Evolutionary conservation across 2,113 vertebrate species (phyloP).

Genomic region (Hemiscyllium ocellatum): DNA sequence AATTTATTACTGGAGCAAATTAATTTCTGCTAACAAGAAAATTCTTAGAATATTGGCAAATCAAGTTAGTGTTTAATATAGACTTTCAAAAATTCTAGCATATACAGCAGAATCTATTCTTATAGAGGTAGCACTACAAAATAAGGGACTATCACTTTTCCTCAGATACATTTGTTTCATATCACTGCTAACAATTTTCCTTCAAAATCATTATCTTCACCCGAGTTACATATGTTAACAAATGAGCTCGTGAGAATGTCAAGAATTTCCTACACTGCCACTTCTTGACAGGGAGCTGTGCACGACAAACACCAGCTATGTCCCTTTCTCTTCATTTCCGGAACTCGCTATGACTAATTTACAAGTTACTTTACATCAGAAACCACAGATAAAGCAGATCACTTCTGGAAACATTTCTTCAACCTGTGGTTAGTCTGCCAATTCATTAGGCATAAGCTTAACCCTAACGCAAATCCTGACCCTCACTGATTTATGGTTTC

Average conservation of each 20-base stretch:
- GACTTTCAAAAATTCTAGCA: neutral
- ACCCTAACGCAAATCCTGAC: too few relatives aligned
- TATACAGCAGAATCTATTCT: neutral
- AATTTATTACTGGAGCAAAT: neutral
- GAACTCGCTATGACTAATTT: neutral
- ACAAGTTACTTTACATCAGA: neutral
- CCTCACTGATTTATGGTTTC: neutral
- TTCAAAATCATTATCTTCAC: neutral
- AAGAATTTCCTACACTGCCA: neutral
- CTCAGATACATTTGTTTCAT: neutral
- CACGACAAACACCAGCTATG: neutral
- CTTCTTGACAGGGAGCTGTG: too few relatives aligned
- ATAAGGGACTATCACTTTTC: neutral
- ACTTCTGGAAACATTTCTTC: neutral
- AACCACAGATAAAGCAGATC: neutral
- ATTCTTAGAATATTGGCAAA: neutral
- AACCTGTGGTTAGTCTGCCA: neutral
- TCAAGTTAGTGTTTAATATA: neutral
- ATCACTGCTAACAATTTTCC: neutral
- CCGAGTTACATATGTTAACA: neutral
- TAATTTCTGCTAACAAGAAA: neutral
- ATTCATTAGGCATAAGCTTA: neutral
- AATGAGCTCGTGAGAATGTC: neutral
- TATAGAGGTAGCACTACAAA: neutral
- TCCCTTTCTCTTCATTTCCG: neutral